Conservation (phyloP, 2,888 invertebrate genomes). For the Leptinotarsa juncta region DNA sequence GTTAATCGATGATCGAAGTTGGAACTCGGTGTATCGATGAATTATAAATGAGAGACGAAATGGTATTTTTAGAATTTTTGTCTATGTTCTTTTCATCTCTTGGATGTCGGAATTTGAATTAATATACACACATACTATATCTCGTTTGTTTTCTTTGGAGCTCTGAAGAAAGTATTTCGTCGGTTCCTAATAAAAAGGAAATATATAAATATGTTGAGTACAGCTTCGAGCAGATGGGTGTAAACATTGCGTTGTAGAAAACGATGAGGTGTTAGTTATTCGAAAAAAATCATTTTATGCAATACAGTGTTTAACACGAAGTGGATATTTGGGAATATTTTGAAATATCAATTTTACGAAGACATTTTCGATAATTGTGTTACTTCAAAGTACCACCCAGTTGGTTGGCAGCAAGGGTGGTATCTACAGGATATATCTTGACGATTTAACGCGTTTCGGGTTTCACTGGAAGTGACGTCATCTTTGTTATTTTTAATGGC, state of each 20-base stretch:
- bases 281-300: neutral
- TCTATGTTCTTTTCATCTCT: conserved; percentile 33
- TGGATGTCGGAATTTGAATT: conserved; percentile 32
- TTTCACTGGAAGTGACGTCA: too few relatives aligned
- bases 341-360: too few relatives aligned
- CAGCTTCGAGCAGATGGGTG: neutral
- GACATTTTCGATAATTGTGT: too few relatives aligned
- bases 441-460: too few relatives aligned
- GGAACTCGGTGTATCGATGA: conserved; percentile 4
- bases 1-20: conserved; percentile 17
- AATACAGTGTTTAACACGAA: too few relatives aligned
- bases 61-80: conserved; percentile 36
- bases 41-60: conserved; percentile 28
- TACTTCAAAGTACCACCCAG: too few relatives aligned
- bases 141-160: conserved; percentile 19
- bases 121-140: conserved; percentile 14
- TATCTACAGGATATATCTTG: too few relatives aligned
- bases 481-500: too few relatives aligned
- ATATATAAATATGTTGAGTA: conserved; percentile 7
- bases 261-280: neutral
- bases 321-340: too few relatives aligned
- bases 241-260: conserved; percentile 4
- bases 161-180: conserved; percentile 11
- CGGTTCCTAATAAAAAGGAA: conserved; percentile 10
- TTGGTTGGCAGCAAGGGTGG: too few relatives aligned